Conservation (phyloP, 2,888 invertebrate genomes). For the Brachylomia viminalis region DNA sequence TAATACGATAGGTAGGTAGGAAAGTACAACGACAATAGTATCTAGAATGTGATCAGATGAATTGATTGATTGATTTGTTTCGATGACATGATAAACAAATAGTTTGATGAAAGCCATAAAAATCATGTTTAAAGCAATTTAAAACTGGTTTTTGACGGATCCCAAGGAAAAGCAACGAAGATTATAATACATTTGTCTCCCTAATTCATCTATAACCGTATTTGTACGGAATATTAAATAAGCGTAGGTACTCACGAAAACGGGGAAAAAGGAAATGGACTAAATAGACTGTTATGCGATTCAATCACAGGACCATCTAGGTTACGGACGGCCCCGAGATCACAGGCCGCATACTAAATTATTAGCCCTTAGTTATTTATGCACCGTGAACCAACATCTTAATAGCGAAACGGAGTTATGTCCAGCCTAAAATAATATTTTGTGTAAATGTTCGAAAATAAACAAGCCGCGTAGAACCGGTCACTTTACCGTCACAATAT, state of each 20-base stretch:
- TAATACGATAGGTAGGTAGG: no score
- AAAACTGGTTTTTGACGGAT: neutral
- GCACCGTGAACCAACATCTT: constrained; percentile 89
- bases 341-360: constrained; percentile 89
- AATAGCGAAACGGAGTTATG: constrained; percentile 87
- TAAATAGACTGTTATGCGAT: constrained; percentile 84
- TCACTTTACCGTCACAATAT: constrained; percentile 81
- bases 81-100: neutral
- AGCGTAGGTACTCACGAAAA: constrained; percentile 61
- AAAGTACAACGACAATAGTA: no score
- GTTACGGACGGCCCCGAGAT: constrained; percentile 81
- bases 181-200: neutral
- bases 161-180: neutral
- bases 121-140: neutral
- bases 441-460: constrained; percentile 89
- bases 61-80: neutral
- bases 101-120: neutral
- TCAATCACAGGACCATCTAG: constrained; percentile 85
- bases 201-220: constrained; percentile 21
- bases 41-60: no score
- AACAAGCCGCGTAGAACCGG: constrained; percentile 82
- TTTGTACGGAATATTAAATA: constrained; percentile 51
- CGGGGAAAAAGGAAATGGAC: constrained; percentile 76
- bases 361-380: constrained; percentile 89
- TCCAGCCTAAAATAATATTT: constrained; percentile 90